Evolutionary conservation across 2,888 invertebrate species (phyloP), one percentile per base, ranked within the genome.

Genomic region (Tetheella fluctuosa): DNA sequence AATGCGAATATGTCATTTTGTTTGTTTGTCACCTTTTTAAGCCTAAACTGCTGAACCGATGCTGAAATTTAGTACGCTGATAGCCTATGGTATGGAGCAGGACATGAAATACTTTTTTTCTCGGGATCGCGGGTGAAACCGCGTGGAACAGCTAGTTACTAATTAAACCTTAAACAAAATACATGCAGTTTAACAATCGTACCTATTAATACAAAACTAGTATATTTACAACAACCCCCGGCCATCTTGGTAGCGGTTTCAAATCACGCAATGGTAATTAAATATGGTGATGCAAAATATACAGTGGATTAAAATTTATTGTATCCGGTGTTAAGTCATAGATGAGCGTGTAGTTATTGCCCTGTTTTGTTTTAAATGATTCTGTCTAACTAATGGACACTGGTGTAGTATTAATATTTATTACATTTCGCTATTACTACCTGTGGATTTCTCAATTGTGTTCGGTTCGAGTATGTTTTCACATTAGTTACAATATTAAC

Each of bases 241-340:
- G 55, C 20, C 34, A 37, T 23, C 23, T 34, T 23, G 20, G 80
- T 70, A 76, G 81, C 74, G 52, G 69, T 61, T 63, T 70, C 68
- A 66, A 70, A 81, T 80, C 83, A 83, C 83, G 83, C 83, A 63
- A 83, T 59, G 65, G 73, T 77, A 74, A 79, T 77, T 77, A 76
- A 79, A 74, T 75, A 74, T 75, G 73, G 63, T 67, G 74, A 73
- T 72, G 68, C 57, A 60, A 67, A 59, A 57, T 59, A 60, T 60
- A 64, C 62, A 58, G 59, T 53, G 39, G 59, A 60, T 39, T 57
- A 59, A 60, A 64, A 76, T 73, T 74, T 74, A 74, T 70, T 62
- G 64, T 64, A 67, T 66, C 67, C 67, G 61, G 34, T 34, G 55
- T 34, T 20, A 48, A 48, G 48, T 48, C 48, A 48, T 48, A 48